A percentile compares a stretch with the other conserved stretches of the same genome.
Evolutionary conservation across 2,797 vertebrate genomes (phyloP).

Genomic region (Psittacula derbiana): DNA sequence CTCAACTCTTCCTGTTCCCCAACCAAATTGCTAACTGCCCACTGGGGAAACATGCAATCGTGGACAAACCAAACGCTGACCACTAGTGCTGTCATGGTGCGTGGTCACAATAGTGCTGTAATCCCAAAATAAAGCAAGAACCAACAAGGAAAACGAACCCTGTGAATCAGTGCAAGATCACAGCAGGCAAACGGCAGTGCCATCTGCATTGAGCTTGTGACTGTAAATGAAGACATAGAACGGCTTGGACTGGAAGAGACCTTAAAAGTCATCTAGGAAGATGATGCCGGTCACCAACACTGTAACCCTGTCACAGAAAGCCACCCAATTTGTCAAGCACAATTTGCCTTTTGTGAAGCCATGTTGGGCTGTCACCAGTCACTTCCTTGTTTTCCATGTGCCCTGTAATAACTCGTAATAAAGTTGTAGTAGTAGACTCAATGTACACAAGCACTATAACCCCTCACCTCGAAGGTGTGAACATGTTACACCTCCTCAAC

Average conservation of each 20-base stretch:
- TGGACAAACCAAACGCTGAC: background rate
- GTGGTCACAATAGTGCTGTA: background rate
- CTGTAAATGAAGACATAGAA: background rate
- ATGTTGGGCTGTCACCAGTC: no score
- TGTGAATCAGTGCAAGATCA: background rate
- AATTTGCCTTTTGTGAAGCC: background rate
- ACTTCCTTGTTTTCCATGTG: background rate
- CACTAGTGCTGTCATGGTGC: background rate
- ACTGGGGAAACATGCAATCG: background rate
- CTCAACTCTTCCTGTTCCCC: background rate
- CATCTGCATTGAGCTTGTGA: background rate
- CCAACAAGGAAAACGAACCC: background rate
- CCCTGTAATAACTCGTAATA: no score
- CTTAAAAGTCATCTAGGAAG: background rate
- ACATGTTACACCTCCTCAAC: background rate
- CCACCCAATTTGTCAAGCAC: background rate
- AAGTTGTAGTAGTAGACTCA: background rate
- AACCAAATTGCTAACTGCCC: background rate
- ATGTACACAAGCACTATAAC: fast-evolving
- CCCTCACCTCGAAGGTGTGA: background rate
- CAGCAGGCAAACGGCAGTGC: background rate
- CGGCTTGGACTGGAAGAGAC: background rate
- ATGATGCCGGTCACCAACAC: background rate
- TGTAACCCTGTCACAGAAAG: background rate
- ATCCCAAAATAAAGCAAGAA: background rate